A percentile compares a stretch with the other conserved stretches of the same genome.
Evolutionary conservation across 2,797 vertebrate genomes (phyloP).

Genomic region (Synanceia verrucosa): DNA sequence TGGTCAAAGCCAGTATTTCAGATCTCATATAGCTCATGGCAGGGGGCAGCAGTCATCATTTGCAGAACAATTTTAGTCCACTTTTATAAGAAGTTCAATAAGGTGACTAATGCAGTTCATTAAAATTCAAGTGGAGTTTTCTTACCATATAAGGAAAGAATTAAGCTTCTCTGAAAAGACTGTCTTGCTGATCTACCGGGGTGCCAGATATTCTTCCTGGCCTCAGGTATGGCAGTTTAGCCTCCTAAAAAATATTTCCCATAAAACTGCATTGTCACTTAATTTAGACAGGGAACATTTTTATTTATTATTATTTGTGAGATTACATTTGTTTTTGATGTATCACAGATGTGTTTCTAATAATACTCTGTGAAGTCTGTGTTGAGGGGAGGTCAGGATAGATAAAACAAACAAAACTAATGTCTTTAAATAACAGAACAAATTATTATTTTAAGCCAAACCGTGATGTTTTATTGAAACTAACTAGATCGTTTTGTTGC

Average conservation of each 20-base stretch:
- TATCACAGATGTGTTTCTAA: not conserved
- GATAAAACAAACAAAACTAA: not conserved
- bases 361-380: not conserved
- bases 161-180: conserved; percentile 32
- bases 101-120: conserved; percentile 32
- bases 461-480: not conserved
- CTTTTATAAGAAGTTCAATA: conserved; percentile 30
- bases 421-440: not conserved
- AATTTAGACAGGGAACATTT: not conserved
- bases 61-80: conserved; percentile 28
- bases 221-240: not conserved
- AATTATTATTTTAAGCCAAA: not conserved
- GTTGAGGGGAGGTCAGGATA: not conserved
- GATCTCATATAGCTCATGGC: conserved; percentile 55
- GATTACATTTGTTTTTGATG: not conserved
- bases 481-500: not conserved
- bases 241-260: not conserved
- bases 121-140: conserved; percentile 33
- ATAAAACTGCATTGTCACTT: not conserved
- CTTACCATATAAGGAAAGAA: conserved; percentile 9
- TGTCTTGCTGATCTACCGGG: conserved; percentile 27
- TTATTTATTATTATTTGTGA: not conserved
- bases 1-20: conserved; percentile 60
- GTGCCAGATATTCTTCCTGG: conserved; percentile 37
- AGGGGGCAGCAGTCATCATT: conserved; percentile 42